Evolutionary conservation across 1,140 invertebrate species (phyloP), one percentile per base, ranked within the genome.

Genomic region (Grapholita molesta): DNA sequence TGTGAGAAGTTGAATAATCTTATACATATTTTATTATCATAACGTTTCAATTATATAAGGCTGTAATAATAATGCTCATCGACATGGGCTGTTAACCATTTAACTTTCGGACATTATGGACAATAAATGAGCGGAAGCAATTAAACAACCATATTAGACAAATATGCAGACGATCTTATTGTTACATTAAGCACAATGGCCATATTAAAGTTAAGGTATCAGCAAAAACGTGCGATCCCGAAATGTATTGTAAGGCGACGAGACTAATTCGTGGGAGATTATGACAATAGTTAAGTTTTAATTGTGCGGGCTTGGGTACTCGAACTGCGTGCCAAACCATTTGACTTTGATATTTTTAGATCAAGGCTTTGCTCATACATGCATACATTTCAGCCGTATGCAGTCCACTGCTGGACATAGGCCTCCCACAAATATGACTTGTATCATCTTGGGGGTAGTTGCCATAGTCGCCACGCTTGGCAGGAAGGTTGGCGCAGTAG

Each of bases 101-200:
- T 38, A 38, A 38, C 11, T 7, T 15, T 48, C 15, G 15, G 38
- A 21, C 0, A 48, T 48, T 48, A 48, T 7, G 18, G 7, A 0
- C 15, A 61, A 30, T 61, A 61, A 15, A 30, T 15, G 25, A 28
- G 24, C 55, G 55, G 55, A 61, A 61, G 15, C 25, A 61, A 61
- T 61, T 28, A 30, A 61, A 61, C 55, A 61, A 61, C n/a, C 8
- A 61, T 28, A 61, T 61, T 28, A 32, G 55, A 61, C 55, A 61
- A 48, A 48, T 48, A 48, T 61, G 24, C 23, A 61, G 55, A 61
- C 25, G 24, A 61, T 61, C 55, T 61, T 61, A 61, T 61, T 61
- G 55, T 61, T 61, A 61, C 55, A 61, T 61, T 61, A 61, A 61
- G 55, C 25, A 61, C 55, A 61, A 61, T 61, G 25, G 55, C 55